Conservation (phyloP, 2,888 invertebrate species). For the Leptinotarsa peninsularis region DNA sequence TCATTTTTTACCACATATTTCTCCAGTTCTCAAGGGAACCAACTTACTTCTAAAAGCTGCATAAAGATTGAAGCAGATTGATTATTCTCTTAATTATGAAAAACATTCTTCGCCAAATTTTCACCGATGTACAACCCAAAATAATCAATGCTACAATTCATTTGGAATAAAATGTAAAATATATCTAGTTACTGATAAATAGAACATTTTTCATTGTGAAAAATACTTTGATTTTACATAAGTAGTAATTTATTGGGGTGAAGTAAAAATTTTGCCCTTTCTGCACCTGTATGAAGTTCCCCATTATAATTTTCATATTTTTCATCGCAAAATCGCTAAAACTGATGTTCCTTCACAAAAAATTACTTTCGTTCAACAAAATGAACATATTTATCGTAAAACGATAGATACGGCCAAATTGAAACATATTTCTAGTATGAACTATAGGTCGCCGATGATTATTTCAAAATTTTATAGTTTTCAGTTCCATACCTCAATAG, state of each 20-base stretch:
- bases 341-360: no score
- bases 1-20: not conserved
- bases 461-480: conserved; percentile 1
- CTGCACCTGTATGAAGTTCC: no score
- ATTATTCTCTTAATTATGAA: not conserved
- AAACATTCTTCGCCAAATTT: not conserved
- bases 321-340: no score
- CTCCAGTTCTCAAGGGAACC: not conserved
- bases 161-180: not conserved
- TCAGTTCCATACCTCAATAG: not conserved
- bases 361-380: not conserved
- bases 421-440: not conserved
- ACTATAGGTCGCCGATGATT: not conserved
- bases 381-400: not conserved
- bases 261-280: no score
- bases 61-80: not conserved
- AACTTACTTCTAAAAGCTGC: not conserved
- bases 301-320: no score
- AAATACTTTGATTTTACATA: no score
- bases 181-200: no score
- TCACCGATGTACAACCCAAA: not conserved
- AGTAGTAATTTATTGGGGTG: no score
- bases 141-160: not conserved
- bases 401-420: not conserved
- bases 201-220: no score